Base-by-base conservation (phyloP, 2,797 vertebrate species). In the Pangasius macronema region DNA sequence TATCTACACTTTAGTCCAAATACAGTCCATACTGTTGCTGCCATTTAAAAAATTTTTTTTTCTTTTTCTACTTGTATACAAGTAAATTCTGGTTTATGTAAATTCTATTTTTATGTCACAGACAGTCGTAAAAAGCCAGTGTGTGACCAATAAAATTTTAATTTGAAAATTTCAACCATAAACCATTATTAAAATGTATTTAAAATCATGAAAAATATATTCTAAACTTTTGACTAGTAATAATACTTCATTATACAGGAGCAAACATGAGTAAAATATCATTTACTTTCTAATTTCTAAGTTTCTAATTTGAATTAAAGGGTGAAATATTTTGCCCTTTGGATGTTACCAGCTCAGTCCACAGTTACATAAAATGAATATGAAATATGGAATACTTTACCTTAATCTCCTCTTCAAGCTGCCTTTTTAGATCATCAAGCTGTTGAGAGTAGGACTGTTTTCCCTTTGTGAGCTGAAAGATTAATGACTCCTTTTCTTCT, bases 391-490 rank as follows among this genome's bases (percentile, higher is more conserved):
- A 82, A 77, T 63, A 20, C 36, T 61, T 42, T 85, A 94, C 96
- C 94, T 96, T 96, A 18, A 92, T 87, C 87, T 96, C 96, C 77
- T 96, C 96, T 27, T 96, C 96, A 27, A 96, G 92, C 73, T 96
- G 96, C 89, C 96, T 93, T 88, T 96, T 96, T 14, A 96, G 89
- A 86, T 96, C 96, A 75, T 96, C 96, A 90, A 95, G 4, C 87
- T 96, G 96, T 90, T 96, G 96, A 6, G 91, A 95, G 76, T 95
- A 96, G 0, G 95, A 94, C 86, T 93, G 93, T 75, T 96, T 96
- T 20, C 95, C 95, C 72, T 95, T 91, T 8, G 95, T 96, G 72
- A 96, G 88, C 88, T 96, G 96, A 42, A 92, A 93, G 53, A 96
- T 87, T 46, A 96, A 85, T 18, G 95, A 92, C 22, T 96, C 95